Evolutionary conservation across 2,113 vertebrate genomes (phyloP).

Genomic region (Paraplagusia blochii): DNA sequence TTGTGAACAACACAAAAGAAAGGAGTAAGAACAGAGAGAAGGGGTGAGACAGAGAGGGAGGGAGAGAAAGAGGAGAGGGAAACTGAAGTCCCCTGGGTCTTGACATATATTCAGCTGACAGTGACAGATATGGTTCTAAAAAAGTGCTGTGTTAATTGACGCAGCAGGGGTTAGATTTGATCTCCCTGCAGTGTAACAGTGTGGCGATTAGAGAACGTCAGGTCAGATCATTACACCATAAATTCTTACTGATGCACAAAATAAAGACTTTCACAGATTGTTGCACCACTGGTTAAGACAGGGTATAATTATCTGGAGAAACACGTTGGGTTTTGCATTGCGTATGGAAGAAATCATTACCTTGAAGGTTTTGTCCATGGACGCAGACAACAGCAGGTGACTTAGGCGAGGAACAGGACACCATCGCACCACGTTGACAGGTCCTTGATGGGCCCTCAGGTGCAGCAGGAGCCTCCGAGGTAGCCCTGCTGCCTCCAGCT

Average conservation of each 20-base stretch:
- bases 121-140: conserved; percentile 52
- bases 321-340: neutral
- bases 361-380: conserved; percentile 95
- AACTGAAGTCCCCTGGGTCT: conserved; percentile 35
- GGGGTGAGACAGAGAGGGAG: neutral
- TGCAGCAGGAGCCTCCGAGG: conserved; percentile 77
- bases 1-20: conserved; percentile 26
- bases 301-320: no score
- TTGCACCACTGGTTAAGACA: no score
- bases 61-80: conserved; percentile 2
- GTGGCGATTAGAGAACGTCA: conserved; percentile 37
- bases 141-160: conserved; percentile 38
- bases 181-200: conserved; percentile 15
- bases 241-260: conserved; percentile 1
- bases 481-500: conserved; percentile 67
- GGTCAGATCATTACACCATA: conserved; percentile 24
- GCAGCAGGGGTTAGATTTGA: conserved; percentile 19
- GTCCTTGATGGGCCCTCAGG: conserved; percentile 80
- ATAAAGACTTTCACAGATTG: no score
- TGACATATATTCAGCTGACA: conserved; percentile 66
- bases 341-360: conserved; percentile 69
- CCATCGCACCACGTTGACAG: conserved; percentile 88
- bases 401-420: conserved; percentile 82
- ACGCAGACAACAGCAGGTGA: conserved; percentile 89
- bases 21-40: neutral